These are phyloP conservation scores for Drosophila demipolita DNA, from an alignment of 2,888 invertebrate genomes.

Conservation along the genomic window DNA sequence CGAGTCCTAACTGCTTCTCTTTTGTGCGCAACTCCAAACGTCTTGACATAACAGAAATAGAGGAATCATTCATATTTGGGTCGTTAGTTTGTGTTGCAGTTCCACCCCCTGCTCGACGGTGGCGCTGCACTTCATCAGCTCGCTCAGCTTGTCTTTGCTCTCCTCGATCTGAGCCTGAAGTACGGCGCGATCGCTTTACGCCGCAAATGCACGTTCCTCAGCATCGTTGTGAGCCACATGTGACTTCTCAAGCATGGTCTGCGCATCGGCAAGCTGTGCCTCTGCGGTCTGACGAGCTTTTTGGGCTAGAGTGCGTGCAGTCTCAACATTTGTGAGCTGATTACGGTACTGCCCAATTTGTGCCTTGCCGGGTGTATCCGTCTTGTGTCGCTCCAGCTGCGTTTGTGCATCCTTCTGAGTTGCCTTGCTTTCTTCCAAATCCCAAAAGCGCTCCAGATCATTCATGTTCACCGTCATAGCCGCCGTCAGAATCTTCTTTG, in stretches of 20 bases:
- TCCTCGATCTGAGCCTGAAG: conserved; percentile 94
- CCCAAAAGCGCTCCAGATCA: too few species aligned
- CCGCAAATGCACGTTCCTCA: conserved; percentile 90
- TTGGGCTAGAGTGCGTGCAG: too few species aligned
- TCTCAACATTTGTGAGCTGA: too few species aligned
- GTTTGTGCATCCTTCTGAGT: too few species aligned
- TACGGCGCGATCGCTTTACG: conserved; percentile 92
- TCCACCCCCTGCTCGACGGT: conserved; percentile 94
- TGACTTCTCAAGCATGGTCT: conserved; percentile 93
- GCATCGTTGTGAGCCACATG: conserved; percentile 90
- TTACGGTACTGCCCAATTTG: too few species aligned
- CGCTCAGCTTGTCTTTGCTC: conserved; percentile 96
- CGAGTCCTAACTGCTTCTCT: conserved; percentile 95
- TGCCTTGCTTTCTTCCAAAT: too few species aligned
- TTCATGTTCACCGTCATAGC: too few species aligned
- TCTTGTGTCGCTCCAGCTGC: too few species aligned
- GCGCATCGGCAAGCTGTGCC: conserved; percentile 93
- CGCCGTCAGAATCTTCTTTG: too few species aligned
- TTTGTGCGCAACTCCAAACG: conserved; percentile 93
- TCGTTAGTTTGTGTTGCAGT: conserved; percentile 90
- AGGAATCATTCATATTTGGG: conserved; percentile 91
- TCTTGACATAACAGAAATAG: conserved; percentile 90
- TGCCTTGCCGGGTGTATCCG: too few species aligned
- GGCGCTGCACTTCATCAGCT: conserved; percentile 95
- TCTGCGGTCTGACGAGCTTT: conserved; percentile 95